phyloP scores from a whole-genome alignment of 2,888 invertebrate species.

The Agrenia bidenticulata region DNA sequence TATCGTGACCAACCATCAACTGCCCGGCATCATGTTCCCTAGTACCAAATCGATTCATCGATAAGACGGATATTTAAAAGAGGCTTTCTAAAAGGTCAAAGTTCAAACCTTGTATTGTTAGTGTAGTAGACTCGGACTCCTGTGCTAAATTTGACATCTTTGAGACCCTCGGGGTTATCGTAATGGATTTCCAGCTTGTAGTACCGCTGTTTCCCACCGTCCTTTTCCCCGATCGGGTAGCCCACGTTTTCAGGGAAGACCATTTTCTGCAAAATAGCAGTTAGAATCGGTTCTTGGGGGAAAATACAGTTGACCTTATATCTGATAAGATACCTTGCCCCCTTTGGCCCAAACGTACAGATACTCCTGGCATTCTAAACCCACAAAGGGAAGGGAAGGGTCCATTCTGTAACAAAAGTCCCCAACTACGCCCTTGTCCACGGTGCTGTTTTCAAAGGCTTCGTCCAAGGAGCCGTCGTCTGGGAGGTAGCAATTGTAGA shows the following conservation, averaged over 20 bases:
- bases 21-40: constrained; percentile 74
- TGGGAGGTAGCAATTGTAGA: constrained; percentile 24
- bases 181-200: constrained; percentile 85
- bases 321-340: constrained; percentile 24
- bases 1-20: constrained; percentile 73
- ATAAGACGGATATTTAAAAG: too few relatives aligned
- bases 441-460: constrained; percentile 4
- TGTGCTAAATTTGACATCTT: constrained; percentile 62
- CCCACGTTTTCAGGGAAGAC: constrained; percentile 76
- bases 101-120: constrained; percentile 65
- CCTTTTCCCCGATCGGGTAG: constrained; percentile 68
- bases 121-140: constrained; percentile 79
- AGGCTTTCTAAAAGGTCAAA: too few relatives aligned
- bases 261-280: constrained; percentile 67
- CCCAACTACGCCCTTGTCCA: not conserved
- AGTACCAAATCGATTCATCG: not conserved
- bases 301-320: too few relatives aligned
- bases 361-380: constrained; percentile 12
- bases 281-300: too few relatives aligned
- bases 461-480: not conserved
- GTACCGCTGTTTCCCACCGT: constrained; percentile 66
- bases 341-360: constrained; percentile 29
- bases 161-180: constrained; percentile 64
- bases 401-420: not conserved
- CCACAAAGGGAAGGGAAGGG: not conserved